These are phyloP conservation scores for Xyrichtys novacula DNA, from an alignment of 2,797 vertebrate species.

Conservation along the genomic window DNA sequence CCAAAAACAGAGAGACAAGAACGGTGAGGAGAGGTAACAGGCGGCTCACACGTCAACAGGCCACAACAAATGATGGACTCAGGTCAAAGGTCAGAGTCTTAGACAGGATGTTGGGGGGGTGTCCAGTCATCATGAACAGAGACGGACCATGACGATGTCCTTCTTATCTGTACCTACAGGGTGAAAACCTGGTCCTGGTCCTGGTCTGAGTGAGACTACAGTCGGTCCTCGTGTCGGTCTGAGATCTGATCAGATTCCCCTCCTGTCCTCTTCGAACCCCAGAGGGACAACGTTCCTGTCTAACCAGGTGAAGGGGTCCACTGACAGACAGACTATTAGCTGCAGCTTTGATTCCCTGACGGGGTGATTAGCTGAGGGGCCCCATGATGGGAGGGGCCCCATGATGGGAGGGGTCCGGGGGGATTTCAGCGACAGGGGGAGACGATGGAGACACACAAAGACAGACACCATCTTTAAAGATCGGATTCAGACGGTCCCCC, in stretches of 20 bases:
- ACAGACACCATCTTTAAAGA: too few relatives aligned
- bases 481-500: too few relatives aligned
- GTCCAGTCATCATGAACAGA: slow-evolving; percentile 36
- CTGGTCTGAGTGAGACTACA: too few relatives aligned
- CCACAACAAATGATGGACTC: slow-evolving; percentile 60
- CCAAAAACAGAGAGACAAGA: slow-evolving; percentile 39
- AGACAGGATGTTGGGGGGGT: slow-evolving; percentile 59
- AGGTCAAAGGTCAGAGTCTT: slow-evolving; percentile 72
- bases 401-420: background rate
- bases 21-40: slow-evolving; percentile 30
- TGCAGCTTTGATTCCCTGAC: slow-evolving; percentile 66
- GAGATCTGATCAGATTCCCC: slow-evolving; percentile 21
- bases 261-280: slow-evolving; percentile 29
- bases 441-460: slow-evolving; percentile 46
- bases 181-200: too few relatives aligned
- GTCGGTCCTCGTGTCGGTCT: background rate
- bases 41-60: slow-evolving; percentile 56
- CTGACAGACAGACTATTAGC: slow-evolving; percentile 77
- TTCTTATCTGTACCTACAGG: too few relatives aligned
- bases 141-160: too few relatives aligned
- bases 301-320: slow-evolving; percentile 39
- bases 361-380: slow-evolving; percentile 71
- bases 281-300: slow-evolving; percentile 56
- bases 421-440: slow-evolving; percentile 20
- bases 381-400: background rate